These are phyloP conservation scores for Bombycilla garrulus DNA, from an alignment of 2,113 vertebrate species.

Conservation along the genomic window DNA sequence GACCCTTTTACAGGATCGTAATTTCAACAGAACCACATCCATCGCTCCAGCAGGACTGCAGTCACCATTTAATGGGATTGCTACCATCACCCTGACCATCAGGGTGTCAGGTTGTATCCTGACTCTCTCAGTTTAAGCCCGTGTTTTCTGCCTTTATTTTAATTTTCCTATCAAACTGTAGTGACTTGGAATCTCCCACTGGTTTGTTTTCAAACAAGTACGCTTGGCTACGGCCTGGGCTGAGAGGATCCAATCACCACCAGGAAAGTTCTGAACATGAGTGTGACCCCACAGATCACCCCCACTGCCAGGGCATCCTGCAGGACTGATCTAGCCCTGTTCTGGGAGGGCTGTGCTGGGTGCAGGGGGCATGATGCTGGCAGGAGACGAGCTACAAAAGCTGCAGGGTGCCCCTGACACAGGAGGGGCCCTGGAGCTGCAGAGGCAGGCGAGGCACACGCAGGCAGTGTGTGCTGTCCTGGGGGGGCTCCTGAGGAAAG, in stretches of 20 bases:
- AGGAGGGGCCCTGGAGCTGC: background rate
- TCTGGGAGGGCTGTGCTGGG: background rate
- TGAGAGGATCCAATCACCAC: background rate
- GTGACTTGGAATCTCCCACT: background rate
- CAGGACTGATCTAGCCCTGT: background rate
- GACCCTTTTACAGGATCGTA: background rate
- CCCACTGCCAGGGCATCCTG: accelerated
- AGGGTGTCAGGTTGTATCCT: background rate
- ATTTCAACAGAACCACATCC: background rate
- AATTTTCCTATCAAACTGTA: background rate
- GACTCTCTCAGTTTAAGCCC: background rate
- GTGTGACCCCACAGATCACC: no score
- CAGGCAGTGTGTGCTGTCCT: background rate
- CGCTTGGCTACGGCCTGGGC: background rate
- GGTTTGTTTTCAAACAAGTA: background rate
- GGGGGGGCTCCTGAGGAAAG: background rate
- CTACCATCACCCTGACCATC: background rate
- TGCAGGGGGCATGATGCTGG: background rate
- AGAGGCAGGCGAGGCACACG: background rate
- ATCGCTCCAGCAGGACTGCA: background rate
- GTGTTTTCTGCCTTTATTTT: background rate
- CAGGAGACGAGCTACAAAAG: background rate
- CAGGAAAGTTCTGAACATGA: background rate
- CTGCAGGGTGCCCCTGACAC: background rate
- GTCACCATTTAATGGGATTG: background rate